phyloP scores from a whole-genome alignment of 2,797 vertebrate species.

The Pseudomugil gertrudae region DNA sequence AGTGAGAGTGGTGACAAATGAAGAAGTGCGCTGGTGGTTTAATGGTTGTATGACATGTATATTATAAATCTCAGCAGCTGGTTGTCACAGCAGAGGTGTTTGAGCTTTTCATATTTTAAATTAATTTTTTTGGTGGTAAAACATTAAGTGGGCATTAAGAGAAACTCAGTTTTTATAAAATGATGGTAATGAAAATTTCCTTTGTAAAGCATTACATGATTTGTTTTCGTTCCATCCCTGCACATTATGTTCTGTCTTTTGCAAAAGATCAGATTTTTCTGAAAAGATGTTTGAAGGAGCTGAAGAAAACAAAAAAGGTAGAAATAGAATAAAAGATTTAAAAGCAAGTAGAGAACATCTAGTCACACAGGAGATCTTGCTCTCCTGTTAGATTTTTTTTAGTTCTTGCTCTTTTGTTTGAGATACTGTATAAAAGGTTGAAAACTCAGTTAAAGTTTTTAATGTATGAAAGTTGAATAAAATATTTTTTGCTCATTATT shows the following conservation, averaged over 20 bases:
- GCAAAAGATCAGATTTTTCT: neutral
- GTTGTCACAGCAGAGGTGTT: neutral
- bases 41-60: neutral
- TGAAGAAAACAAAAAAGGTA: no score
- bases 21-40: slow-evolving; percentile 9
- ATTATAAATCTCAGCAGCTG: neutral
- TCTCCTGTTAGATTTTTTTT: no score
- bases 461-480: neutral
- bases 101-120: neutral
- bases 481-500: neutral
- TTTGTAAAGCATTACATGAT: neutral
- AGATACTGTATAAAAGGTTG: neutral
- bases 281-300: no score
- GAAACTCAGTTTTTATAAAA: neutral
- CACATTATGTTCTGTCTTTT: neutral
- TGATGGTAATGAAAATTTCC: neutral
- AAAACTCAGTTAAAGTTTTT: no score
- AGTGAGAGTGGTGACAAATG: slow-evolving; percentile 28
- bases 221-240: neutral
- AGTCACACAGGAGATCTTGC: no score
- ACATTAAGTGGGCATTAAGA: neutral
- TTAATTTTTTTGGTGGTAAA: neutral
- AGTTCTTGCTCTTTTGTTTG: neutral
- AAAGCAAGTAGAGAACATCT: no score
- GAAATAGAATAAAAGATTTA: neutral